These are phyloP conservation scores for Fregata magnificens DNA, from an alignment of 2,113 vertebrate genomes.

Conservation along the genomic window DNA sequence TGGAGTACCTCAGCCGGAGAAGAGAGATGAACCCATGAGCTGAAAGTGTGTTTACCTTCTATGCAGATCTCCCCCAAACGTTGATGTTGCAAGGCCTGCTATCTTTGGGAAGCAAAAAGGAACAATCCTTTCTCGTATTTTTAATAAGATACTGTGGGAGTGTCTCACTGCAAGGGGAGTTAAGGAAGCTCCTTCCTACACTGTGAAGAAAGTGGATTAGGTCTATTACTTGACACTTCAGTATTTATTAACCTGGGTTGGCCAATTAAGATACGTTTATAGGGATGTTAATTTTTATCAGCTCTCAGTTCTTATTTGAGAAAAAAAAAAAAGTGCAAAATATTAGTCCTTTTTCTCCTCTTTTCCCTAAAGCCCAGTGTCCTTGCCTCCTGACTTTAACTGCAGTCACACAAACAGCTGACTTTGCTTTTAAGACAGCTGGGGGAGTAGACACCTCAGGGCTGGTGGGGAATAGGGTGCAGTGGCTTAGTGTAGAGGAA, in stretches of 20 bases:
- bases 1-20: background rate
- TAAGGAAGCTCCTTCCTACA: background rate
- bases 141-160: background rate
- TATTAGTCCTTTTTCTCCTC: background rate
- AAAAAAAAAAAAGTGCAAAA: background rate
- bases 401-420: background rate
- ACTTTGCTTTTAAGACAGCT: background rate
- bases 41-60: background rate
- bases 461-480: background rate
- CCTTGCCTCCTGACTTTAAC: background rate
- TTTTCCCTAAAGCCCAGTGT: background rate
- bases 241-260: background rate
- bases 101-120: background rate
- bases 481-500: background rate
- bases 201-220: background rate
- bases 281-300: background rate
- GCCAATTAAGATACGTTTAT: background rate
- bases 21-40: background rate
- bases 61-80: accelerated
- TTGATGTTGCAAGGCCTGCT: background rate
- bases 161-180: background rate
- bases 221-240: background rate
- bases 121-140: background rate
- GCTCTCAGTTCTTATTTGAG: background rate
- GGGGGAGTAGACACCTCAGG: background rate